Conservation (phyloP, 2,113 vertebrate genomes). For the Scytalopus superciliaris region DNA sequence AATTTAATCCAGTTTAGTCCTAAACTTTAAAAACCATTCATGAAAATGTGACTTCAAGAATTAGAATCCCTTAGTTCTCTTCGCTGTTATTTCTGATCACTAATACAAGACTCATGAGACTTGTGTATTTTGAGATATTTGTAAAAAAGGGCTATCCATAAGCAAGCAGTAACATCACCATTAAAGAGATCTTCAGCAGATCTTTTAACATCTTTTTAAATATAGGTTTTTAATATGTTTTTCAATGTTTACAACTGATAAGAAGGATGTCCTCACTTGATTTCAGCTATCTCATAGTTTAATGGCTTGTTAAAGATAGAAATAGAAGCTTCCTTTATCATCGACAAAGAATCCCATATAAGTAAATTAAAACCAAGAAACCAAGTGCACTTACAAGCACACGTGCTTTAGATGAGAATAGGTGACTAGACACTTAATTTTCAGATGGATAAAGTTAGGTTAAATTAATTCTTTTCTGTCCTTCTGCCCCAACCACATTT, state of each 20-base stretch:
- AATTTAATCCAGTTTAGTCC: background rate
- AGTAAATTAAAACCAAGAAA: background rate
- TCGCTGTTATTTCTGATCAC: background rate
- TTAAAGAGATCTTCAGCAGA: background rate
- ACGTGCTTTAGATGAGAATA: background rate
- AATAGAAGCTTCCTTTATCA: background rate
- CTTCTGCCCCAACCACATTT: background rate
- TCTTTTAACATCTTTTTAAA: background rate
- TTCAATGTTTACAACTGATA: background rate
- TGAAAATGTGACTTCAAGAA: background rate
- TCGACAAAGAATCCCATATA: background rate
- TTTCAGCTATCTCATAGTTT: background rate
- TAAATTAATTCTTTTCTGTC: background rate
- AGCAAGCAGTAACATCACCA: background rate
- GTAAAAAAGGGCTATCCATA: background rate
- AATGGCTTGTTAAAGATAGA: background rate
- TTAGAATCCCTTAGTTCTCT: background rate
- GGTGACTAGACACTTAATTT: background rate
- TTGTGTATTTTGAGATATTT: background rate
- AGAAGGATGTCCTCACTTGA: fast-evolving
- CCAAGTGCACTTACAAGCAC: background rate
- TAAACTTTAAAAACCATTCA: background rate
- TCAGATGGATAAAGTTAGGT: background rate
- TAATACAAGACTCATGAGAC: background rate
- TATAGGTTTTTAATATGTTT: background rate